Base-by-base conservation (phyloP, 2,888 invertebrate species). In the Malacosoma neustria region DNA sequence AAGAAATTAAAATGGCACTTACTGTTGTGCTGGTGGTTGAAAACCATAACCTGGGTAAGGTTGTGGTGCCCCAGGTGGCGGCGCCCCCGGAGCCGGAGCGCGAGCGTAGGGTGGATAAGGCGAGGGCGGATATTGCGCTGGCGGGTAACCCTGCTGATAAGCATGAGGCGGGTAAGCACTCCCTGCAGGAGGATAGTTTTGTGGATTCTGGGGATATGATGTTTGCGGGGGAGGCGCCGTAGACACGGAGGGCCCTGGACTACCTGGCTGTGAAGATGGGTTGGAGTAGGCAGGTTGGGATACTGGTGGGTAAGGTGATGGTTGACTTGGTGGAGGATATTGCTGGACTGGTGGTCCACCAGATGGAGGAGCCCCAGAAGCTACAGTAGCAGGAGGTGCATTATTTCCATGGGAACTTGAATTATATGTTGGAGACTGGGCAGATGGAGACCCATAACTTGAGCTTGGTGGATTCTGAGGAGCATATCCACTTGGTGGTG, bases 31-130 rank as follows among this genome's bases (percentile, higher is more conserved):
- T 35, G 93, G 92, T 43, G 94, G 94, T 57, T 94, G 93, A 63
- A 93, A 93, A 35, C 92, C 90, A 64, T 93, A 94, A 30, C 93
- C 91, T 4, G 89, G 90, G 63, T 94, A 94, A 41, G 91, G 91
- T 47, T 93, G 91, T 4, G 93, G 89, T 4, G 89, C 92, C 13
- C 90, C 91, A 3, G 91, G 91, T 44, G 92, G 92, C 2, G 91
- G 92, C 3, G 89, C 90, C 1, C 89, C 89, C 2, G 89, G 88
- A 1, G 90, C 89, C 1, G 90, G 89, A 3, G 88, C 87, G 3
- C 89, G 84, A 1, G 88, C 85, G 41, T 88, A 87, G 0, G 82
- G 22, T 9, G 22, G 88, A 43, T 89, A 89, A 0, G 88, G 88
- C 4, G 87, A 82, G 5, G 88, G 88, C 39, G 89, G 89, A 64